phyloP scores from a whole-genome alignment of 2,888 invertebrate genomes.

The Himalopsyche tibetana region DNA sequence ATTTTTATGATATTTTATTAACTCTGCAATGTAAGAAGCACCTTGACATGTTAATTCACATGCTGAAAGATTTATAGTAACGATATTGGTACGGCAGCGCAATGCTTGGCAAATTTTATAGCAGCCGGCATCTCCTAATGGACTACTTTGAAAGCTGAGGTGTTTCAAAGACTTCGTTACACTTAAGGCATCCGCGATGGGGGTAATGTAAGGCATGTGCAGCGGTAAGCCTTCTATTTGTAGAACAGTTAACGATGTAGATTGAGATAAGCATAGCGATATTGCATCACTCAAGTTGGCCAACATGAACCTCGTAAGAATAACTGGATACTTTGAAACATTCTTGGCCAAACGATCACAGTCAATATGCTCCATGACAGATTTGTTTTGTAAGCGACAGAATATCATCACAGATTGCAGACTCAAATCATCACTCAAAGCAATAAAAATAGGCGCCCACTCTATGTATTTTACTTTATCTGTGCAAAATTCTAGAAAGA shows the following conservation, averaged over 20 bases:
- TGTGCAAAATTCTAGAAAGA: conserved; percentile 82
- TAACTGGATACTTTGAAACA: conserved; percentile 79
- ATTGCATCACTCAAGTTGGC: conserved; percentile 81
- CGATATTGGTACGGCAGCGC: conserved; percentile 81
- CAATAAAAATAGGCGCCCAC: conserved; percentile 86
- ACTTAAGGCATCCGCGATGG: conserved; percentile 79
- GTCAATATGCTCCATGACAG: conserved; percentile 76
- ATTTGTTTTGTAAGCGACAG: conserved; percentile 77
- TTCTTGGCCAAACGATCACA: conserved; percentile 79
- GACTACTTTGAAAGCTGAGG: conserved; percentile 82
- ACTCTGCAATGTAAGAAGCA: conserved; percentile 80
- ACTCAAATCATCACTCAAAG: conserved; percentile 83
- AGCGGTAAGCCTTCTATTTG: conserved; percentile 85
- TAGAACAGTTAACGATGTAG: conserved; percentile 79
- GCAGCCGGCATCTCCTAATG: conserved; percentile 85
- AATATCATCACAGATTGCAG: conserved; percentile 82
- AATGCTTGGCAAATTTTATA: conserved; percentile 82
- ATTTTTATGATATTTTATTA: conserved; percentile 83
- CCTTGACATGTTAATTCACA: conserved; percentile 82
- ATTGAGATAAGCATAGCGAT: conserved; percentile 80
- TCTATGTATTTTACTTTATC: conserved; percentile 86
- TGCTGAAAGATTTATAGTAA: conserved; percentile 81
- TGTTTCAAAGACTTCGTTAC: conserved; percentile 81
- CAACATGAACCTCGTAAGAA: conserved; percentile 84
- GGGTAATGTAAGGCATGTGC: conserved; percentile 80